A percentile compares a stretch with the other conserved stretches of the same genome.
Conservation (phyloP, 2,888 invertebrate genomes). For the Cryptus viduatorius region DNA sequence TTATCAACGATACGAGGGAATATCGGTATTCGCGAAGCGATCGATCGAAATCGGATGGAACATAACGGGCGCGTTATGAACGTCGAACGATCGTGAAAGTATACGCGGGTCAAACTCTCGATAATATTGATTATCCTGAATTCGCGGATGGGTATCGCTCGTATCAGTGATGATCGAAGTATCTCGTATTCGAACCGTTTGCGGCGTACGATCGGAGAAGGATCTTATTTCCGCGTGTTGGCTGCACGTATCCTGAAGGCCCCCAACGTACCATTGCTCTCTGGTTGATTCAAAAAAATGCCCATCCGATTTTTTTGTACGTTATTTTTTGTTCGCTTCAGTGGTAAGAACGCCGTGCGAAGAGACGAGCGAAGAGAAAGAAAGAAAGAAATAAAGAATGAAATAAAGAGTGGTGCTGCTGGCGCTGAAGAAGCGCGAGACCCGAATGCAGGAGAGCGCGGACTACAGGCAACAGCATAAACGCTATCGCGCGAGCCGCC, state of each 20-base stretch:
- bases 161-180: slow-evolving; percentile 19
- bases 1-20: background rate
- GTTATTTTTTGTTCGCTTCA: slow-evolving; percentile 12
- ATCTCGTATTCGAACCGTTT: background rate
- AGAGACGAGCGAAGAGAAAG: slow-evolving; percentile 5
- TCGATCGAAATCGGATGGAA: slow-evolving; percentile 10
- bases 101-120: background rate
- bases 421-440: slow-evolving; percentile 39
- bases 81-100: slow-evolving; percentile 14
- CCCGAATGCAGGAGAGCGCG: slow-evolving; percentile 38
- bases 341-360: slow-evolving; percentile 11
- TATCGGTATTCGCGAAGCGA: background rate
- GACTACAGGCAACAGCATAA: slow-evolving; percentile 66
- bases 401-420: background rate
- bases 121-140: slow-evolving; percentile 51
- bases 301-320: background rate
- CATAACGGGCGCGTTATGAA: slow-evolving; percentile 31
- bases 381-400: slow-evolving; percentile 19
- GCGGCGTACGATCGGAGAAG: slow-evolving; percentile 39
- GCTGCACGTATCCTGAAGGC: slow-evolving; percentile 32
- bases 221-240: slow-evolving; percentile 56
- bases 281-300: slow-evolving; percentile 20
- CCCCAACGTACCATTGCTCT: slow-evolving; percentile 33
- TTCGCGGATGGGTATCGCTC: background rate
- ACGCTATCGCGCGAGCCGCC: slow-evolving; percentile 70